phyloP scores from a whole-genome alignment of 2,797 vertebrate species.

The Poeciliopsis presidionis region DNA sequence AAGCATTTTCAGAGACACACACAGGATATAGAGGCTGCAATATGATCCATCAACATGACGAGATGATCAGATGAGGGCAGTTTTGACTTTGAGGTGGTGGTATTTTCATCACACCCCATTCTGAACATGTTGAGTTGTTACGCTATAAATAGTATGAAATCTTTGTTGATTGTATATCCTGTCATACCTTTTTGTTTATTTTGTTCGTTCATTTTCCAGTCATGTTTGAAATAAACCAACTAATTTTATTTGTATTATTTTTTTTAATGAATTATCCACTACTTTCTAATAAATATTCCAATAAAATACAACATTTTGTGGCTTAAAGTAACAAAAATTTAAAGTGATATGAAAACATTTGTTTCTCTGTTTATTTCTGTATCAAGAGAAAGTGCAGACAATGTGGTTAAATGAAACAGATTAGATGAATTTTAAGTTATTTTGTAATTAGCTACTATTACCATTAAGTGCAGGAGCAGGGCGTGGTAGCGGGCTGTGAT shows the following conservation, averaged over 20 bases:
- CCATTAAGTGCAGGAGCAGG: conserved; percentile 88
- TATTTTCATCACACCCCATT: not conserved
- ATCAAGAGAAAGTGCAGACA: not conserved
- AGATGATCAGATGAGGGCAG: not conserved
- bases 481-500: conserved; percentile 92
- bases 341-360: not conserved
- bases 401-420: not conserved
- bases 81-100: not conserved
- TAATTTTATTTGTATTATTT: not conserved
- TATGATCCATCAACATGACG: not conserved
- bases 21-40: not conserved
- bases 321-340: not conserved
- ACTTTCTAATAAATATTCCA: not conserved
- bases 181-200: not conserved
- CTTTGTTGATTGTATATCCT: not conserved
- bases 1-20: not conserved
- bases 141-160: not conserved
- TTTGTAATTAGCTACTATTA: conserved; percentile 57
- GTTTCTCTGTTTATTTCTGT: not conserved
- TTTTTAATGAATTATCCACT: not conserved
- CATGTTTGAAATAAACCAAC: not conserved
- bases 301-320: not conserved
- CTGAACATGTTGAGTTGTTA: not conserved
- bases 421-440: not conserved
- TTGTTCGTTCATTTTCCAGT: not conserved